Evolutionary conservation across 2,888 invertebrate species (phyloP).

Genomic region (Ichneumon xanthorius): DNA sequence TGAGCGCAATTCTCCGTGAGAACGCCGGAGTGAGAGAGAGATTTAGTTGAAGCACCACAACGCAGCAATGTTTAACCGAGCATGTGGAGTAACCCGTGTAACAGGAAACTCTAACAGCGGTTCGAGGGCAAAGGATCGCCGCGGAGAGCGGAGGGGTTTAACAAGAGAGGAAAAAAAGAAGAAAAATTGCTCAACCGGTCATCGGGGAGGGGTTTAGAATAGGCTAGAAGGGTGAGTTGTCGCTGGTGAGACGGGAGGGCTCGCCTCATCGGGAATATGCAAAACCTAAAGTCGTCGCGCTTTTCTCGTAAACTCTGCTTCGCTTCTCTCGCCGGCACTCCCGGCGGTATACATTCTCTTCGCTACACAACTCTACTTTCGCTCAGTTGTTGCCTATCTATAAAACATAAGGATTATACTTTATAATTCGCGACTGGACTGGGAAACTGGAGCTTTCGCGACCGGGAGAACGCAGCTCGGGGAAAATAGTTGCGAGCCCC

Average conservation of each 20-base stretch:
- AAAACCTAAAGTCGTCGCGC: constrained; percentile 64
- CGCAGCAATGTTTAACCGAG: constrained; percentile 21
- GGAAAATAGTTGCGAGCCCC: constrained; percentile 28
- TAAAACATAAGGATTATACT: constrained; percentile 80
- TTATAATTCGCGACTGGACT: constrained; percentile 74
- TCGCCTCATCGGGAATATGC: constrained; percentile 63
- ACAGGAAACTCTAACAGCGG: constrained; percentile 13
- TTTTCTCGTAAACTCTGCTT: constrained; percentile 62
- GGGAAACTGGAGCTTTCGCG: constrained; percentile 37
- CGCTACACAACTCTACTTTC: constrained; percentile 1
- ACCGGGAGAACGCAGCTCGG: constrained; percentile 12
- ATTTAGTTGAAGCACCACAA: neutral
- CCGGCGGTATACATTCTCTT: constrained; percentile 19
- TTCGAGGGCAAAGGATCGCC: constrained; percentile 15
- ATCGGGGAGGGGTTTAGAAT: constrained; percentile 29
- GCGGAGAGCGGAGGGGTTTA: constrained; percentile 1
- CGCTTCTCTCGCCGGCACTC: constrained; percentile 25
- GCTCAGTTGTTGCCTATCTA: constrained; percentile 72
- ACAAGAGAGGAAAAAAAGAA: constrained; percentile 21
- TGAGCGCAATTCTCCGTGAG: neutral
- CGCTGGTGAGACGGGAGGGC: constrained; percentile 23
- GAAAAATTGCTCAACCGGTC: constrained; percentile 45
- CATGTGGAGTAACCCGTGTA: constrained; percentile 20
- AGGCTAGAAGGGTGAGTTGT: neutral
- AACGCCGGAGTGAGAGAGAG: neutral